phyloP scores from a whole-genome alignment of 2,888 invertebrate genomes.

The Eupithecia subumbrata region DNA sequence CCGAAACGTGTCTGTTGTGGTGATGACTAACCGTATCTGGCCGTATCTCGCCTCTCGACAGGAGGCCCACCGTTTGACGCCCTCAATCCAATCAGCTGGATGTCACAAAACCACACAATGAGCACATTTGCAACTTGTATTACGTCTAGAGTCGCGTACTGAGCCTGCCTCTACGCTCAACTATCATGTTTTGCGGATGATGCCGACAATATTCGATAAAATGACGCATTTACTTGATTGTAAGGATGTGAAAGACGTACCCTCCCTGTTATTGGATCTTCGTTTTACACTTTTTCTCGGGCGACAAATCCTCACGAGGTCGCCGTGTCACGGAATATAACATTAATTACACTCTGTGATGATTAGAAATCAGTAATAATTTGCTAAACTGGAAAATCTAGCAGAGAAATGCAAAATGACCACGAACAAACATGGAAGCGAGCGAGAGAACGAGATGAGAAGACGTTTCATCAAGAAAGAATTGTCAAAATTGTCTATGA shows the following conservation, averaged over 20 bases:
- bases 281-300: constrained; percentile 75
- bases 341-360: constrained; percentile 80
- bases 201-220: constrained; percentile 76
- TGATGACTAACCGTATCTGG: constrained; percentile 79
- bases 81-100: constrained; percentile 79
- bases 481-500: constrained; percentile 59
- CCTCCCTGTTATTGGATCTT: constrained; percentile 81
- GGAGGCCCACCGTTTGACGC: constrained; percentile 68
- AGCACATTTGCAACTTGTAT: constrained; percentile 45
- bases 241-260: constrained; percentile 82
- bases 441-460: constrained; percentile 54
- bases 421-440: constrained; percentile 84
- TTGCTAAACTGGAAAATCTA: constrained; percentile 79
- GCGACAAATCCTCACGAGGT: constrained; percentile 80
- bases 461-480: constrained; percentile 62
- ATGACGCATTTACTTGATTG: constrained; percentile 83
- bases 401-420: constrained; percentile 81
- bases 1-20: constrained; percentile 69
- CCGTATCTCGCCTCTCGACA: constrained; percentile 71
- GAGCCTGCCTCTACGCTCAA: constrained; percentile 49
- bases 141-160: constrained; percentile 41
- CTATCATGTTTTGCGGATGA: constrained; percentile 60
- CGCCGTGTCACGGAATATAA: constrained; percentile 78
- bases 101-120: constrained; percentile 60
- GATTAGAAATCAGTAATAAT: constrained; percentile 75